Evolutionary conservation across 1,140 invertebrate species (phyloP), one percentile per base, ranked within the genome.

Genomic region (Helicorthomorpha holstii): DNA sequence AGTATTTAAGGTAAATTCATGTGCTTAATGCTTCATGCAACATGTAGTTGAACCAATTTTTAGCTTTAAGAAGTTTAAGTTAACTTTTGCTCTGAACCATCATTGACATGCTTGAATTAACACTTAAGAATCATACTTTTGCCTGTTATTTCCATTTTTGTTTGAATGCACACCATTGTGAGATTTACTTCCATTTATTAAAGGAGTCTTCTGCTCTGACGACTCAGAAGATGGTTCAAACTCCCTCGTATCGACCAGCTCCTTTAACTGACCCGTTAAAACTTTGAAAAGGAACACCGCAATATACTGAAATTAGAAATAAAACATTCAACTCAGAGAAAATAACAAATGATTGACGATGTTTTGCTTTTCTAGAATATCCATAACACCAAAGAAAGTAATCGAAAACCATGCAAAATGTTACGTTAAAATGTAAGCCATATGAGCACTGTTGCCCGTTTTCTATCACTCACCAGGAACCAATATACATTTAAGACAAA

Each of bases 401-500:
- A n/a, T n/a, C n/a, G n/a, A n/a, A n/a, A n/a, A n/a, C n/a, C n/a
- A n/a, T n/a, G n/a, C n/a, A n/a, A n/a, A n/a, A n/a, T n/a, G n/a
- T n/a, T n/a, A n/a, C n/a, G n/a, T n/a, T 7, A 34, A 7, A 34
- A 34, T 34, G 29, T 34, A 34, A 34, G 29, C 16, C 29, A 34
- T 16, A 34, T 34, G 29, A 34, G 7, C 16, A 34, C 7, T 7
- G 29, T 16, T 7, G 29, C 29, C n/a, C n/a, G n/a, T n/a, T 7
- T 34, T 7, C 29, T 16, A 34, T 34, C 16, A 34, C 60, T 57
- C 56, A 71, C 69, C 56, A 63, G 57, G 59, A 69, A 70, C 69
- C 69, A 70, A 56, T 70, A 70, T 45, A 69, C 52, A 56, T 70
- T 66, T 51, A 70, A 60, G 12, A 54, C 24, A n/a, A 64, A 60